Conservation (phyloP, 2,888 invertebrate species). For the Cyclophora albipunctata region DNA sequence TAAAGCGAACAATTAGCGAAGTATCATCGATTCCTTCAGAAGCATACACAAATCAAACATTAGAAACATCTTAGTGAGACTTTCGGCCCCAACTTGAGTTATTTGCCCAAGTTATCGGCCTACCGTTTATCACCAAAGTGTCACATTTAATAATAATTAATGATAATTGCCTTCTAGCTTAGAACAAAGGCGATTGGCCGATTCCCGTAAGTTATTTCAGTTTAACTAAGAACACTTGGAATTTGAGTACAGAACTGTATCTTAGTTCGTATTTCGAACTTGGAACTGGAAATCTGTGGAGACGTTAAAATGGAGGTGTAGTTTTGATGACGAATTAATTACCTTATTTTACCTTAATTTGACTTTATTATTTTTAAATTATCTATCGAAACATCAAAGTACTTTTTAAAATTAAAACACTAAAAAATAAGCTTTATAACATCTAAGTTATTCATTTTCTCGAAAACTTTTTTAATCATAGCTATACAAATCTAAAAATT, state of each 20-base stretch:
- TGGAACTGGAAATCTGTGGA: slow-evolving; percentile 23
- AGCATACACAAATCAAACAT: slow-evolving; percentile 41
- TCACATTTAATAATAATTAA: slow-evolving; percentile 76
- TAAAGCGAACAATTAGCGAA: slow-evolving; percentile 9
- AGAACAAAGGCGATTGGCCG: slow-evolving; percentile 72
- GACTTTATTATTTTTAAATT: too few relatives aligned
- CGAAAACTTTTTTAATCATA: too few relatives aligned
- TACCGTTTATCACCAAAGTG: slow-evolving; percentile 66
- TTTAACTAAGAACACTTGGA: slow-evolving; percentile 67
- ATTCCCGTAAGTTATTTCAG: slow-evolving; percentile 72
- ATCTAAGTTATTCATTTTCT: too few relatives aligned
- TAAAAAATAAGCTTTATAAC: too few relatives aligned
- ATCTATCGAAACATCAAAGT: too few relatives aligned
- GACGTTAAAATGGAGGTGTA: slow-evolving; percentile 8
- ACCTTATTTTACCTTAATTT: too few relatives aligned
- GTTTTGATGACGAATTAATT: too few relatives aligned
- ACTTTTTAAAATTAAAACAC: too few relatives aligned
- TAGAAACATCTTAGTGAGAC: slow-evolving; percentile 30
- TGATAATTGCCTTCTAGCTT: slow-evolving; percentile 74
- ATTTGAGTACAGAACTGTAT: slow-evolving; percentile 71
- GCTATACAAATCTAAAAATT: too few relatives aligned
- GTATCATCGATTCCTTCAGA: slow-evolving; percentile 24
- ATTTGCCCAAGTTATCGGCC: slow-evolving; percentile 71
- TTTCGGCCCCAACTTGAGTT: slow-evolving; percentile 50
- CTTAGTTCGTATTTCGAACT: slow-evolving; percentile 54